Evolutionary conservation across 1,140 invertebrate genomes (phyloP), one percentile per base, ranked within the genome.

Genomic region (Piezodorus guildinii): DNA sequence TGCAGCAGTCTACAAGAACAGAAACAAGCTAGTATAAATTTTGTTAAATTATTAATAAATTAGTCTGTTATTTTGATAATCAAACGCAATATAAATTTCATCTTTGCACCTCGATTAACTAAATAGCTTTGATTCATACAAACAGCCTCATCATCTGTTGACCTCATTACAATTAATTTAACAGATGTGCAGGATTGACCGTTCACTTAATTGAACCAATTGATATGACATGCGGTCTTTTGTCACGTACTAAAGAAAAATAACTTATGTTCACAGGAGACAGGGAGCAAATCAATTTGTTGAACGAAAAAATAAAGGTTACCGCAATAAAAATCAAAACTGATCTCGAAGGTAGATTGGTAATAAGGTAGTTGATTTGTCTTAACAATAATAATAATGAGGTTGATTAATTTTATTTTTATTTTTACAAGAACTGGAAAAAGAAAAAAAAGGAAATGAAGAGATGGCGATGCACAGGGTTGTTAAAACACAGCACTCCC

Each of bases 381-480:
- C n/a, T n/a, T n/a, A n/a, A n/a, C n/a, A n/a, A n/a, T n/a, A n/a
- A n/a, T n/a, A n/a, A n/a, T n/a, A n/a, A n/a, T n/a, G n/a, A n/a
- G n/a, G n/a, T n/a, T n/a, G n/a, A 39, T 39, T 39, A 15, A 25
- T 56, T 52, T 10, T 21, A 21, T 27, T 58, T 58, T 23, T 23
- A 2, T 30, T 60, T 39, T 60, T 60, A 30, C 16, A 19, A 60
- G 58, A 43, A 44, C 16, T 60, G 30, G 58, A 60, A 39, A 60
- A 60, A 43, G 39, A 60, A 16, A 60, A 43, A 25, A 44, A 60
- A 44, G 58, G 39, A 17, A 43, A 39, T 60, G 58, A 56, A 56
- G 52, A 34, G 3, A 60, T 19, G 14, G 3, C 76, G 76, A 30
- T 71, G 49, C 12, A 69, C 62, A 10, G 60, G n/a, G 64, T 65